These are phyloP conservation scores for Pelobates cultripes DNA, from an alignment of 2,797 vertebrate genomes.

Conservation along the genomic window DNA sequence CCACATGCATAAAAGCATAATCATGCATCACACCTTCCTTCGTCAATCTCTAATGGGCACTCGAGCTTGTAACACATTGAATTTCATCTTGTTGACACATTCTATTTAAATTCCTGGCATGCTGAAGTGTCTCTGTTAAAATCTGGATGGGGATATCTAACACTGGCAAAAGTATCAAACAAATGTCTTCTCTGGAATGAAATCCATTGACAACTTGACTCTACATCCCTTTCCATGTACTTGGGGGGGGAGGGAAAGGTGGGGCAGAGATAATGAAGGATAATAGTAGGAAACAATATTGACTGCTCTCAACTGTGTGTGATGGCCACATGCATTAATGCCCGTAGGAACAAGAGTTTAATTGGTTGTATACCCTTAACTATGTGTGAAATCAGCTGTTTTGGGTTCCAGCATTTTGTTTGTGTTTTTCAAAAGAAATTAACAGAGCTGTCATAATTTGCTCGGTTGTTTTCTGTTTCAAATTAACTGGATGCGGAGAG, in stretches of 20 bases:
- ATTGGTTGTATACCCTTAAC: neutral
- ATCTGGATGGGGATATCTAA: constrained; percentile 10
- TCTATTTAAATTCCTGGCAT: constrained; percentile 32
- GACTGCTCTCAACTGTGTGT: too few species aligned
- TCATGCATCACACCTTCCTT: constrained; percentile 35
- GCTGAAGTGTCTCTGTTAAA: constrained; percentile 26
- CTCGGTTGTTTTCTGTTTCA: constrained; percentile 1
- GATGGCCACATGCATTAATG: too few species aligned
- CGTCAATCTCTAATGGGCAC: constrained; percentile 28
- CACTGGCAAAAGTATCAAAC: neutral
- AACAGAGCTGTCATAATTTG: neutral
- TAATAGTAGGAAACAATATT: neutral
- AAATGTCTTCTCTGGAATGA: neutral
- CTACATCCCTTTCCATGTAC: neutral
- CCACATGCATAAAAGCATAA: constrained; percentile 24
- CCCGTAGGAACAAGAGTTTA: too few species aligned
- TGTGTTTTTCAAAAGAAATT: neutral
- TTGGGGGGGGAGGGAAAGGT: neutral
- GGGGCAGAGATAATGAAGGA: neutral
- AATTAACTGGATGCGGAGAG: neutral
- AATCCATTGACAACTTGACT: neutral
- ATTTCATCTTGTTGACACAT: constrained; percentile 40
- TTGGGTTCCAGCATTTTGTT: neutral
- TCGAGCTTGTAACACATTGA: constrained; percentile 36
- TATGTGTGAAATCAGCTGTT: neutral